phyloP scores from a whole-genome alignment of 2,113 vertebrate genomes.

The Alces alces region DNA sequence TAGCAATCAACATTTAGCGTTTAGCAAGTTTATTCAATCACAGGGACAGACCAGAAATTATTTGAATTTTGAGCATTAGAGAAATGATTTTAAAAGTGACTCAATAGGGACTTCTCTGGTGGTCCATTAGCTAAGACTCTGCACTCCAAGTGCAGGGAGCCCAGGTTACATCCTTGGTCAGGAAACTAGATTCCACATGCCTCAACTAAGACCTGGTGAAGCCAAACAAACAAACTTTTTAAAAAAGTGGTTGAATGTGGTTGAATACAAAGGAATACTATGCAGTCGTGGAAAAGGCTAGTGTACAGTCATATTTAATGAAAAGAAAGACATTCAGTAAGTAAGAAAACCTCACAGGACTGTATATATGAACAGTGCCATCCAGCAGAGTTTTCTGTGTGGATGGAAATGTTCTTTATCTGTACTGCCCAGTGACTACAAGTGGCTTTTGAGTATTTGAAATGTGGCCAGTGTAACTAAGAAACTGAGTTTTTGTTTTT shows the following conservation, averaged over 20 bases:
- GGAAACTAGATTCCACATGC: not conserved
- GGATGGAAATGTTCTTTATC: not conserved
- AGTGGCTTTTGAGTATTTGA: not conserved
- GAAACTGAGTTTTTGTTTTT: not conserved
- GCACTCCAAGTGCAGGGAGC: not conserved
- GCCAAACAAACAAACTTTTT: not conserved
- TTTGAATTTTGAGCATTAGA: not conserved
- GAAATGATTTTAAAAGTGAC: not conserved
- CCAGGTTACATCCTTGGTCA: not conserved
- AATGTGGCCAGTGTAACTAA: not conserved
- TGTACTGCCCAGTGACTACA: not conserved
- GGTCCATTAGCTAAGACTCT: not conserved
- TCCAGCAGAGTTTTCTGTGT: not conserved
- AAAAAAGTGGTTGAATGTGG: not conserved
- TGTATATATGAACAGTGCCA: accelerated
- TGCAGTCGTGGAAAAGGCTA: not conserved
- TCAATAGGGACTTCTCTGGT: not conserved
- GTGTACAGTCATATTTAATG: not conserved
- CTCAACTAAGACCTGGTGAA: not conserved
- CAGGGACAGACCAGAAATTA: not conserved
- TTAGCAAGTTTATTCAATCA: not conserved
- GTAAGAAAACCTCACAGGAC: not conserved
- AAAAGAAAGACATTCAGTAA: not conserved
- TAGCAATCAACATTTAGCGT: not conserved
- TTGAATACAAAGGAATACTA: not conserved